phyloP scores from a whole-genome alignment of 2,113 vertebrate species.

The Seriola rivoliana region DNA sequence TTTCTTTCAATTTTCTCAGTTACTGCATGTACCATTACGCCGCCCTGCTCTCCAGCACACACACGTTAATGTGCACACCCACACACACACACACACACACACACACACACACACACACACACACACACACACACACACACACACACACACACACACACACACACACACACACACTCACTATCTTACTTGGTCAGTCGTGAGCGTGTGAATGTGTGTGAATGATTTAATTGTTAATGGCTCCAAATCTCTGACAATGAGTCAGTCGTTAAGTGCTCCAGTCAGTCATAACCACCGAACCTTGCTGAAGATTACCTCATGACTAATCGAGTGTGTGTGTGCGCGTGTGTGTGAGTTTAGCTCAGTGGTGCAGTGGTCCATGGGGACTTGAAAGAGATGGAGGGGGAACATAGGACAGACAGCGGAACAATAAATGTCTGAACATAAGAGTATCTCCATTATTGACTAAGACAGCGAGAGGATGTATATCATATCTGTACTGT shows the following conservation, averaged over 20 bases:
- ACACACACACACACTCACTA: background rate
- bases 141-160: background rate
- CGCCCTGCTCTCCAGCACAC: background rate
- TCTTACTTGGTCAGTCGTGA: constrained; percentile 17
- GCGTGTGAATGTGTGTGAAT: constrained; percentile 43
- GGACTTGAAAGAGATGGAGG: constrained; percentile 42
- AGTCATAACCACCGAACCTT: constrained; percentile 59
- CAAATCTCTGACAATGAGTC: constrained; percentile 60
- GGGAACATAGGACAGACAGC: constrained; percentile 41
- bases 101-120: background rate
- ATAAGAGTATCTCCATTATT: constrained; percentile 56
- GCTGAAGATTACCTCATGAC: constrained; percentile 68
- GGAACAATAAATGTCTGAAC: constrained; percentile 60
- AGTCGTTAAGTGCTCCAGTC: constrained; percentile 64
- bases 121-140: constrained; percentile 4
- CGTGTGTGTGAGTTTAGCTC: constrained; percentile 25
- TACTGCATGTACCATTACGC: constrained; percentile 4
- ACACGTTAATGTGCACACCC: background rate
- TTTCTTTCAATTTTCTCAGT: constrained; percentile 20
- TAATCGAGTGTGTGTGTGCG: constrained; percentile 6
- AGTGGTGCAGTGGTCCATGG: constrained; percentile 22
- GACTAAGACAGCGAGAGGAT: constrained; percentile 50
- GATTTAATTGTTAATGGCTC: constrained; percentile 67
- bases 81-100: constrained; percentile 2
- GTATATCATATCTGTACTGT: constrained; percentile 45